Conservation (phyloP, 2,797 vertebrate genomes). For the Morus bassanus region DNA sequence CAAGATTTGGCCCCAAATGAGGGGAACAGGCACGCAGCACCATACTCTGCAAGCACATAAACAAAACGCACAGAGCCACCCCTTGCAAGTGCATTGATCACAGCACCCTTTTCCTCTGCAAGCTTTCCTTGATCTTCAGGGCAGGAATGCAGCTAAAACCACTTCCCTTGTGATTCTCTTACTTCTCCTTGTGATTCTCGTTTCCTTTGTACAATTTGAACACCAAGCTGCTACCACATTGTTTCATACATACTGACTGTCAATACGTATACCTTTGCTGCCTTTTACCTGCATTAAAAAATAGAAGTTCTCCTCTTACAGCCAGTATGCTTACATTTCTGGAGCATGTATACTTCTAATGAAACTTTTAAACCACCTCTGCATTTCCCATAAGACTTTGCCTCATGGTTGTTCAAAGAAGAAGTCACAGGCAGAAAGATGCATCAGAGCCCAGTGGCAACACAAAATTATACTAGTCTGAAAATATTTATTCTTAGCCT, state of each 20-base stretch:
- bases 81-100: fast-evolving
- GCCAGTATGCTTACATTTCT: background rate
- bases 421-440: background rate
- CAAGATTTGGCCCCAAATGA: background rate
- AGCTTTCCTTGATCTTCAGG: background rate
- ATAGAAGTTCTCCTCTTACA: background rate
- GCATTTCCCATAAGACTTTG: background rate
- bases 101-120: background rate
- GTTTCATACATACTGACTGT: fast-evolving
- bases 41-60: background rate
- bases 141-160: background rate
- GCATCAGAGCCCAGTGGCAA: background rate
- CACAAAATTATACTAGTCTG: background rate
- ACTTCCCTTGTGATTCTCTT: background rate
- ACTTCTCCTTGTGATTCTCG: background rate
- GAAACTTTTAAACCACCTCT: background rate
- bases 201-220: background rate
- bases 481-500: background rate
- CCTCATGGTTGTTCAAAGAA: background rate
- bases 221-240: fast-evolving
- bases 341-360: background rate
- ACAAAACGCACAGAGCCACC: no score
- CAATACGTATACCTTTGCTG: background rate
- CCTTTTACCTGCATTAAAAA: background rate
- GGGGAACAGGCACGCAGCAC: background rate